A percentile compares a stretch with the other conserved stretches of the same genome.
Conservation (phyloP, 2,888 invertebrate species). For the Hemicrepidius hirtus region DNA sequence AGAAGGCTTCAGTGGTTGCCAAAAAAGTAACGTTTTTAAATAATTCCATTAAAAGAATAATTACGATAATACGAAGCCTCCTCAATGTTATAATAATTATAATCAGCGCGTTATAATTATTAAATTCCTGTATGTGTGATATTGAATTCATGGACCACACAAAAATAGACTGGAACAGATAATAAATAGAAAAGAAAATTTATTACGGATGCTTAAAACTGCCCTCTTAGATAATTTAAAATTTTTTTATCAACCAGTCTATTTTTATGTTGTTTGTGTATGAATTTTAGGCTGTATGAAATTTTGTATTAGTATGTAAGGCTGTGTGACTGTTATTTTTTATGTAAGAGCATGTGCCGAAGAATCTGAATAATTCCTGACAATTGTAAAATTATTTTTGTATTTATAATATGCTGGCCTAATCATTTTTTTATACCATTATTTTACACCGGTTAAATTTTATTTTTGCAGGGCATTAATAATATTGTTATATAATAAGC, state of each 20-base stretch:
- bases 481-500: background rate
- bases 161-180: slow-evolving; percentile 50
- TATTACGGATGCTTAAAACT: slow-evolving; percentile 23
- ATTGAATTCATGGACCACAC: slow-evolving; percentile 60
- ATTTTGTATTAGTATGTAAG: slow-evolving; percentile 67
- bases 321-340: slow-evolving; percentile 67
- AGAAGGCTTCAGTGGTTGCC: slow-evolving; percentile 71
- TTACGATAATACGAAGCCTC: slow-evolving; percentile 65
- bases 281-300: slow-evolving; percentile 70
- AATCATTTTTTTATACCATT: slow-evolving; percentile 53
- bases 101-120: slow-evolving; percentile 69
- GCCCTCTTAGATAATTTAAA: slow-evolving; percentile 38
- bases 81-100: slow-evolving; percentile 70
- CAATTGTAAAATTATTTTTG: slow-evolving; percentile 58
- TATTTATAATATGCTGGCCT: slow-evolving; percentile 60
- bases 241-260: slow-evolving; percentile 35
- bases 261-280: slow-evolving; percentile 59
- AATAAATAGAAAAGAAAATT: too few species aligned
- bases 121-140: slow-evolving; percentile 71
- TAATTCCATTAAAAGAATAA: slow-evolving; percentile 62
- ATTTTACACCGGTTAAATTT: slow-evolving; percentile 4
- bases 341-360: slow-evolving; percentile 59
- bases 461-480: slow-evolving; percentile 22
- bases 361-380: slow-evolving; percentile 48
- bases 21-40: slow-evolving; percentile 64